These are phyloP conservation scores for Eupeodes luniger DNA, from an alignment of 2,888 invertebrate species.

Conservation along the genomic window DNA sequence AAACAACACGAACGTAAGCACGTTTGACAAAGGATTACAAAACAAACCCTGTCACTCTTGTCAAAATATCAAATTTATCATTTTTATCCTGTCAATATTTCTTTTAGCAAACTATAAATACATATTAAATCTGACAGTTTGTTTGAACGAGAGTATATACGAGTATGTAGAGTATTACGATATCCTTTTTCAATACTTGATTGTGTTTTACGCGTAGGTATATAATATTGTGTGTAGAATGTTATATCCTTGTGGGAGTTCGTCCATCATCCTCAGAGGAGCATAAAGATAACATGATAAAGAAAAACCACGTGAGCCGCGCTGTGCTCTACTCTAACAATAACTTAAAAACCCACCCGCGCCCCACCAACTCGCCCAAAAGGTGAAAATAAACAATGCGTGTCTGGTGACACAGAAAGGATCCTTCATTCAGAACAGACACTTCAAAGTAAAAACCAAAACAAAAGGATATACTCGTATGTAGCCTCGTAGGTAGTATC, in stretches of 20 bases:
- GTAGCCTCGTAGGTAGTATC: too few relatives aligned
- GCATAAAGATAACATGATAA: slow-evolving; percentile 6
- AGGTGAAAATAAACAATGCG: slow-evolving; percentile 30
- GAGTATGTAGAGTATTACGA: background rate
- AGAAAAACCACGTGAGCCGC: slow-evolving; percentile 62
- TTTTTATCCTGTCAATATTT: slow-evolving; percentile 46
- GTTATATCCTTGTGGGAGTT: background rate
- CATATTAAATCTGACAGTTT: slow-evolving; percentile 23
- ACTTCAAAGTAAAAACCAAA: slow-evolving; percentile 11
- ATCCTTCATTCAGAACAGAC: slow-evolving; percentile 8
- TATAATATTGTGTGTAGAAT: background rate
- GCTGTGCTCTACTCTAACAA: slow-evolving; percentile 20
- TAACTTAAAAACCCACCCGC: slow-evolving; percentile 10
- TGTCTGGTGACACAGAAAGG: slow-evolving; percentile 64
- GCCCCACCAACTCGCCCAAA: background rate
- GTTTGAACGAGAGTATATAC: background rate
- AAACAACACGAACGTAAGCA: background rate
- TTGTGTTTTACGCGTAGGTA: background rate
- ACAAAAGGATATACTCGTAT: slow-evolving; percentile 41
- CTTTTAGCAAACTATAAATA: slow-evolving; percentile 33
- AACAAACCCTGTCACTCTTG: slow-evolving; percentile 65
- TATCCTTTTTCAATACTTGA: background rate
- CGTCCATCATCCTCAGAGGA: background rate
- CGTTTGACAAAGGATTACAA: slow-evolving; percentile 24
- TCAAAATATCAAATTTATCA: slow-evolving; percentile 58